Conservation (phyloP, 2,113 vertebrate genomes). For the Hydrochoerus hydrochaeris region DNA sequence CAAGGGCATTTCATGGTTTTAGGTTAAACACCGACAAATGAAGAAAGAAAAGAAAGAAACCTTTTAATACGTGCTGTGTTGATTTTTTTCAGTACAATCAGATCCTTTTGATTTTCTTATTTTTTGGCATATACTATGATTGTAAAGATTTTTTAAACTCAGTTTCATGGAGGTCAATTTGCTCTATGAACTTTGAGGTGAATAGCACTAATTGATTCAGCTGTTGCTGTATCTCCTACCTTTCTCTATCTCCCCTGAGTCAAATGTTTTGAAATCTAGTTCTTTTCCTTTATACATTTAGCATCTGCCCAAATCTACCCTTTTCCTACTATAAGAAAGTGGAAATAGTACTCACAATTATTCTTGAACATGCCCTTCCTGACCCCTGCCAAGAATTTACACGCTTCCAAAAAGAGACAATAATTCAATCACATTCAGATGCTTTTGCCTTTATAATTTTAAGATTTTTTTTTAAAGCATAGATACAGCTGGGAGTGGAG, state of each 20-base stretch:
- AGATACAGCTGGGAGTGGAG: background rate
- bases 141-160: background rate
- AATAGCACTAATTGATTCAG: background rate
- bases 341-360: background rate
- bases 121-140: background rate
- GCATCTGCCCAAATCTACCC: background rate
- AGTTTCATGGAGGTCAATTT: background rate
- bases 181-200: background rate
- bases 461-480: slow-evolving; percentile 17
- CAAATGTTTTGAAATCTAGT: background rate
- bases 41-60: background rate
- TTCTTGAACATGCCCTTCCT: background rate
- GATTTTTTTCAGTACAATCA: background rate
- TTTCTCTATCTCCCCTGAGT: background rate
- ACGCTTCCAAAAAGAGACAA: background rate
- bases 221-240: background rate
- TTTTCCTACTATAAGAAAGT: background rate
- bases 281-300: background rate
- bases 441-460: background rate
- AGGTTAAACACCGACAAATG: background rate
- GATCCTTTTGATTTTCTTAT: slow-evolving; percentile 17
- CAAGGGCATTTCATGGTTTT: slow-evolving; percentile 26
- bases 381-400: background rate
- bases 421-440: background rate
- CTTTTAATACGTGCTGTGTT: background rate